phyloP scores from a whole-genome alignment of 2,888 invertebrate genomes.

The Steromphala cineraria region DNA sequence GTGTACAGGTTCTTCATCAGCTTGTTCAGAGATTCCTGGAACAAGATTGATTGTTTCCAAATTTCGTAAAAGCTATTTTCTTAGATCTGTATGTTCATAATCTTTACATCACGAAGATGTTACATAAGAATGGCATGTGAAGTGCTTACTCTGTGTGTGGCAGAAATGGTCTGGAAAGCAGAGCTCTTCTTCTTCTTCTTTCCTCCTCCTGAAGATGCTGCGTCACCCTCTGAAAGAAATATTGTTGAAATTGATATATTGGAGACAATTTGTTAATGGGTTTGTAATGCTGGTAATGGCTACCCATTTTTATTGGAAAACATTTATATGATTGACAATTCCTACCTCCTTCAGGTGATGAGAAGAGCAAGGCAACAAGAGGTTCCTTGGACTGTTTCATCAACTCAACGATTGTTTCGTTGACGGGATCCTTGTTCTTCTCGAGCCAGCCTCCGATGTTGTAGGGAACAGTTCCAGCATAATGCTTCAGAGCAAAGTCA shows the following conservation, averaged over 20 bases:
- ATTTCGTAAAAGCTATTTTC: too few relatives aligned
- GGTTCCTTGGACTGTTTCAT: constrained; percentile 85
- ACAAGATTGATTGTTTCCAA: not conserved
- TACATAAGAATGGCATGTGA: not conserved
- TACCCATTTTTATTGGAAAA: too few relatives aligned
- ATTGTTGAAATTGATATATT: too few relatives aligned
- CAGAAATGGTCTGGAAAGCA: constrained; percentile 98
- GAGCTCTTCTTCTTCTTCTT: constrained; percentile 92
- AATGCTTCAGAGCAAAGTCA: constrained; percentile 99
- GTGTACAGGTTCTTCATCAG: constrained; percentile 84
- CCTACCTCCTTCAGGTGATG: constrained; percentile 38
- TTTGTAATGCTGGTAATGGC: too few relatives aligned
- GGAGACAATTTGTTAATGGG: too few relatives aligned
- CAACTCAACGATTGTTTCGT: constrained; percentile 98
- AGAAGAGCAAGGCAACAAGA: constrained; percentile 64
- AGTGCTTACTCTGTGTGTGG: constrained; percentile 90
- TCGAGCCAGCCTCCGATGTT: constrained; percentile 99
- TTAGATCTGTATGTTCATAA: too few relatives aligned
- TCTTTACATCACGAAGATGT: too few relatives aligned
- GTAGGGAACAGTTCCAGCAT: constrained; percentile 98
- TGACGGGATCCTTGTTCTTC: constrained; percentile 99
- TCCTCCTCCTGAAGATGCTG: not conserved
- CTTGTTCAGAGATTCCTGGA: constrained; percentile 85
- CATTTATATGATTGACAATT: too few relatives aligned
- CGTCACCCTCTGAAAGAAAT: too few relatives aligned